Percentiles rank a stretch among this genome's conserved stretches.
phyloP scores from a whole-genome alignment of 2,113 vertebrate species.

The Nesogale talazaci region DNA sequence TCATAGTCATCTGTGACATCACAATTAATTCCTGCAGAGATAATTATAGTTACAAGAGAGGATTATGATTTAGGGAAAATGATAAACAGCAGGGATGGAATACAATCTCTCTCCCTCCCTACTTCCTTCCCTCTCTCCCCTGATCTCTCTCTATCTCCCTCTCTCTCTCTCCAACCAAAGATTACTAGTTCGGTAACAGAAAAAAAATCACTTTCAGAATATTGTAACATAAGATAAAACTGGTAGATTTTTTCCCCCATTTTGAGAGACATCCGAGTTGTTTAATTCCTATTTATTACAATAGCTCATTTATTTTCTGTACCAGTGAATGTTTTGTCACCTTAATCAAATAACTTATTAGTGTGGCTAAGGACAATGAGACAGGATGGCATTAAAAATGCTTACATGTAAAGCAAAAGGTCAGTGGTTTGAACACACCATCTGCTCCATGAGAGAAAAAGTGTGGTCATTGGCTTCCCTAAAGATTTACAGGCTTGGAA shows the following conservation, averaged over 20 bases:
- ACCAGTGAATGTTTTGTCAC: slow-evolving; percentile 60
- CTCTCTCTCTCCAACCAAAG: not conserved
- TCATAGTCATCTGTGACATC: slow-evolving; percentile 85
- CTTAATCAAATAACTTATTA: slow-evolving; percentile 68
- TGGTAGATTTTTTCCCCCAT: slow-evolving; percentile 1
- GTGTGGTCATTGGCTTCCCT: not conserved
- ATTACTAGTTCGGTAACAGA: slow-evolving; percentile 35
- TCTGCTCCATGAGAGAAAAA: no score
- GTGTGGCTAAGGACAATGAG: no score
- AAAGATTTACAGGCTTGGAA: not conserved
- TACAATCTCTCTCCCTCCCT: not conserved
- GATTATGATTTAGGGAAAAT: slow-evolving; percentile 85
- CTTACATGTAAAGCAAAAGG: not conserved
- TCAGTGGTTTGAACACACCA: not conserved
- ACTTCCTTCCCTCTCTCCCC: no score
- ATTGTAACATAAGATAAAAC: slow-evolving; percentile 18
- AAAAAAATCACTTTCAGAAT: not conserved
- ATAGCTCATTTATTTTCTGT: slow-evolving; percentile 68
- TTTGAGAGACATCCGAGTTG: slow-evolving; percentile 48
- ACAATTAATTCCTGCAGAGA: slow-evolving; percentile 85
- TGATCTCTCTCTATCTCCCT: no score
- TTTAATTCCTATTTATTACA: slow-evolving; percentile 57
- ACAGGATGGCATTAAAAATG: no score
- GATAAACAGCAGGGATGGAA: slow-evolving; percentile 81
- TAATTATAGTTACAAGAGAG: slow-evolving; percentile 82